phyloP scores from a whole-genome alignment of 2,113 vertebrate species.

The Lamprotornis superbus region DNA sequence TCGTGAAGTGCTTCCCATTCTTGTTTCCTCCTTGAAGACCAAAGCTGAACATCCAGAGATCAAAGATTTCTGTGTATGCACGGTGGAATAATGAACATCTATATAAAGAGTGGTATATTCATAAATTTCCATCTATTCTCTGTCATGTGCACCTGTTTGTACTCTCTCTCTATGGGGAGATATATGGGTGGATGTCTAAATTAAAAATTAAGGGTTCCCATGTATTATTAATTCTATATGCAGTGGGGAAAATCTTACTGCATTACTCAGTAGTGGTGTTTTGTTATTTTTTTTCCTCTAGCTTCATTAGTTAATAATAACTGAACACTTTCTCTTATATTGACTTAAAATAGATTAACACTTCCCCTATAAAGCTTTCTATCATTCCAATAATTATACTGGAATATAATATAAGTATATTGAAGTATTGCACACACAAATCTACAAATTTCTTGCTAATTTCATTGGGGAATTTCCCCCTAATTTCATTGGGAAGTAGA shows the following conservation, averaged over 20 bases:
- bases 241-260: background rate
- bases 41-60: slow-evolving; percentile 25
- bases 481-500: background rate
- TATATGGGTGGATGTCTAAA: background rate
- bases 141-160: slow-evolving; percentile 40
- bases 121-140: slow-evolving; percentile 23
- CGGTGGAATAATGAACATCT: slow-evolving; percentile 22
- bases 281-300: background rate
- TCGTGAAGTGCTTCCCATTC: slow-evolving; percentile 56
- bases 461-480: background rate
- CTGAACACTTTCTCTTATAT: background rate
- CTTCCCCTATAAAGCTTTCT: background rate
- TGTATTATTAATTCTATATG: background rate
- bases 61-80: slow-evolving; percentile 29
- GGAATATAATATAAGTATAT: background rate
- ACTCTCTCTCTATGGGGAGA: background rate
- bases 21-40: slow-evolving; percentile 32
- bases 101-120: slow-evolving; percentile 20
- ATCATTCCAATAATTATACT: background rate
- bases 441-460: background rate
- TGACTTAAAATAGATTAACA: background rate
- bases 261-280: background rate
- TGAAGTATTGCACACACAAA: background rate
- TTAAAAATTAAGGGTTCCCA: slow-evolving; percentile 8
- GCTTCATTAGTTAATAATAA: background rate